Conservation (phyloP, 2,888 invertebrate species). For the Lithophane semibrunnea region DNA sequence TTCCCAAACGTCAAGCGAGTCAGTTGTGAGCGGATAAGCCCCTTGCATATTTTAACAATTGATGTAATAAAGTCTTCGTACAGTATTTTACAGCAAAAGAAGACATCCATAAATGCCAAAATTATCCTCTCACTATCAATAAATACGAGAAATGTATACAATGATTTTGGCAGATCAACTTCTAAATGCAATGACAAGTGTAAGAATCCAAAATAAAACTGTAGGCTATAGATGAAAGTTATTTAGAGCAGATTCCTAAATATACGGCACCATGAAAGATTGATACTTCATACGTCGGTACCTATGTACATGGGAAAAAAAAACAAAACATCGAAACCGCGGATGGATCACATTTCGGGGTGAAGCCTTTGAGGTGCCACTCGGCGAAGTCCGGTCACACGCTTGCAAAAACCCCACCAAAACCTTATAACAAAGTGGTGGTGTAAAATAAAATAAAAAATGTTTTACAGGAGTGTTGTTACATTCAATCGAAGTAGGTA, state of each 20-base stretch:
- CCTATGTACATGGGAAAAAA: constrained; percentile 51
- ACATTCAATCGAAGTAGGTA: neutral
- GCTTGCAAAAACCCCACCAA: constrained; percentile 71
- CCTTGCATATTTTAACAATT: constrained; percentile 39
- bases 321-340: constrained; percentile 74
- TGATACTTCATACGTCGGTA: constrained; percentile 15
- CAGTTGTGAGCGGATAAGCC: constrained; percentile 37
- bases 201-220: constrained; percentile 13
- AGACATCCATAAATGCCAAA: neutral
- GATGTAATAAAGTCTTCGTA: constrained; percentile 3
- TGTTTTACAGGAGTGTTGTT: neutral
- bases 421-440: neutral
- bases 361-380: constrained; percentile 76
- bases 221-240: neutral
- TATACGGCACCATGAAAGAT: constrained; percentile 17
- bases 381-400: constrained; percentile 81
- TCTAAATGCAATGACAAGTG: neutral
- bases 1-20: constrained; percentile 63
- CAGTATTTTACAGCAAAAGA: neutral
- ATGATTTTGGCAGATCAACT: neutral
- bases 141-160: neutral
- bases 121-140: neutral
- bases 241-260: neutral
- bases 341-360: constrained; percentile 76
- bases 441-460: neutral